Percentiles rank a stretch among this genome's conserved stretches.
Conservation (phyloP, 2,797 vertebrate species). For the Helicolenus hilgendorfi region DNA sequence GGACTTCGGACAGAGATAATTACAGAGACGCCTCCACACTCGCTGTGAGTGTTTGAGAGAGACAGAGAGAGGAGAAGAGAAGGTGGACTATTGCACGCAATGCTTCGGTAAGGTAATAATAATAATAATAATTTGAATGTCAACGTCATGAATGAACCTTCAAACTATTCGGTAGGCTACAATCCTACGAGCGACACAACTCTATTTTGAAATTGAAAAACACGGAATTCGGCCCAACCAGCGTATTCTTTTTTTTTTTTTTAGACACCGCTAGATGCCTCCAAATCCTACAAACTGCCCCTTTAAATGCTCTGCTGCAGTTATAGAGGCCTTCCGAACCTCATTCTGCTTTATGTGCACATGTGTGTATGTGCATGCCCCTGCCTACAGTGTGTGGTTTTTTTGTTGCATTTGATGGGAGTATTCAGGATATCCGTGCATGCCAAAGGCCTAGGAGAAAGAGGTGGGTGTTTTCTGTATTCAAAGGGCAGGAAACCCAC, state of each 20-base stretch:
- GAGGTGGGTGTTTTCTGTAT: conserved; percentile 58
- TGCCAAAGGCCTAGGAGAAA: conserved; percentile 53
- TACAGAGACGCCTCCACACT: too few species aligned
- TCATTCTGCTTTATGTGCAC: neutral
- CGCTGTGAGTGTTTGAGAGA: too few species aligned
- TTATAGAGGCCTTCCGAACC: neutral
- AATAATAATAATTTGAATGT: too few species aligned
- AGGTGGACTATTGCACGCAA: accelerated
- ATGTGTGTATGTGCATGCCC: conserved; percentile 21
- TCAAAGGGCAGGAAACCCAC: conserved; percentile 86
- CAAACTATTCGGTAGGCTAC: accelerated
- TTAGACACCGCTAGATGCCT: neutral
- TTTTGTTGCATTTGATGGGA: conserved; percentile 62
- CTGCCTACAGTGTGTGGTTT: conserved; percentile 7
- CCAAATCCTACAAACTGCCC: neutral
- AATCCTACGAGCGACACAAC: too few species aligned
- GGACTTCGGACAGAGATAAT: too few species aligned
- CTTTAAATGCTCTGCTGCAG: conserved; percentile 2
- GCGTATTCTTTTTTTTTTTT: too few species aligned
- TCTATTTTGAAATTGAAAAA: too few species aligned
- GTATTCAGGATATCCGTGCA: conserved; percentile 73
- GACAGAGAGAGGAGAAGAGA: too few species aligned
- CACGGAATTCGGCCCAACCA: too few species aligned
- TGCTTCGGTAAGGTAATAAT: too few species aligned
- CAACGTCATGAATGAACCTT: too few species aligned